Percentiles rank a stretch among this genome's conserved stretches.
These are phyloP conservation scores for Syngnathus scovelli DNA, from an alignment of 2,113 vertebrate species.

Conservation along the genomic window DNA sequence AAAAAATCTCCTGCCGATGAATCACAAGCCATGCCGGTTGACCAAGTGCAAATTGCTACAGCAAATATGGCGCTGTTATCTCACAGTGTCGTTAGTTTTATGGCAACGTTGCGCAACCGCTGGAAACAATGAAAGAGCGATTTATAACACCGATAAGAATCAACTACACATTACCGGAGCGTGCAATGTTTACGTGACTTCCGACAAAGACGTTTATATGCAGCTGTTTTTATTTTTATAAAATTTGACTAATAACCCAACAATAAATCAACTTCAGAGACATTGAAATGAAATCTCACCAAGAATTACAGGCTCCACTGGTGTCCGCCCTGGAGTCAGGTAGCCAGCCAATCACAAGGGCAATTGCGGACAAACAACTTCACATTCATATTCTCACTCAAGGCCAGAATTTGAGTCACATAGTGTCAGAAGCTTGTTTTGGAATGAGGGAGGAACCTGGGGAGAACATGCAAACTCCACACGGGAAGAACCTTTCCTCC, in stretches of 20 bases:
- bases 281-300: no score
- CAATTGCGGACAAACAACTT: no score
- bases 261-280: neutral
- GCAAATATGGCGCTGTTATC: neutral
- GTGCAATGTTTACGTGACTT: neutral
- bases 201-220: neutral
- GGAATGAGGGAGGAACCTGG: no score
- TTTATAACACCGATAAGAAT: neutral
- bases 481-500: neutral
- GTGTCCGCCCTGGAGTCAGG: no score
- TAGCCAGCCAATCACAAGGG: no score
- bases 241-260: neutral
- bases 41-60: neutral
- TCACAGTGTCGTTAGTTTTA: neutral
- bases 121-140: neutral
- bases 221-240: neutral
- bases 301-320: no score
- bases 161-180: neutral
- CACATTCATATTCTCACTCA: no score
- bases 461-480: no score
- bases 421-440: no score
- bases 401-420: no score
- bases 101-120: neutral
- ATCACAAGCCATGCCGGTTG: neutral
- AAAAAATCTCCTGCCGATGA: conserved; percentile 19